Base-by-base conservation (phyloP, 2,888 invertebrate species). In the Harpalus rufipes region DNA sequence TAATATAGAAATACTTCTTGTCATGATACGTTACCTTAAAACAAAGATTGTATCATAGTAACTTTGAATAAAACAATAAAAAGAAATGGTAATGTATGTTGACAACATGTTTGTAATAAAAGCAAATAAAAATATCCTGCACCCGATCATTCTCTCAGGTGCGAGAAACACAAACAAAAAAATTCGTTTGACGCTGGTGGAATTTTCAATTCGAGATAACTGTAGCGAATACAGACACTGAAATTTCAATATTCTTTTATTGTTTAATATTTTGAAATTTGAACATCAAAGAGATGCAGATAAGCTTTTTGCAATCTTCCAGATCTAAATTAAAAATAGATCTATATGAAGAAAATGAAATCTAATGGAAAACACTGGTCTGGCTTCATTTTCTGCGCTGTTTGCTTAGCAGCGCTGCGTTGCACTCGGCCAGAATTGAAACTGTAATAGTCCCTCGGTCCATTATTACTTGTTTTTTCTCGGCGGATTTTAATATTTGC, bases 401-500 rank as follows among this genome's bases (percentile, higher is more conserved):
- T 78, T 78, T 78, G 58, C 78, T 25, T 74, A 44, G 72, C 78
- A 58, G 12, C 25, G 41, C 14, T 32, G 72, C 25, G 18, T 51
- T 44, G 32, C 32, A 32, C 32, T 32, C 32, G 18, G 44, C 74
- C 21, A 74, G 16, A 10, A 14, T 72, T 25, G 39, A n/a, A 18
- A 51, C 44, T 74, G 74, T 21, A 58, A 18, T n/a, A n/a, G n/a
- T n/a, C 44, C 32, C 59, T 59, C 8, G 74, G 10, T 84, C 63
- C 78, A 78, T 84, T 84, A 84, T 84, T 84, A 84, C 84, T 63
- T 78, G 21, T 78, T 84, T 51, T 21, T 84, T 72, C 39, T 84
- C 65, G 41, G 74, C 18, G 68, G 65, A 85, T 80, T 85, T 85
- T 85, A 79, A 85, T 85, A 85, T 85, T 85, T 85, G 61, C 51